A percentile compares a stretch with the other conserved stretches of the same genome.
These are phyloP conservation scores for Andrena trimmerana DNA, from an alignment of 2,888 invertebrate species.

Conservation along the genomic window DNA sequence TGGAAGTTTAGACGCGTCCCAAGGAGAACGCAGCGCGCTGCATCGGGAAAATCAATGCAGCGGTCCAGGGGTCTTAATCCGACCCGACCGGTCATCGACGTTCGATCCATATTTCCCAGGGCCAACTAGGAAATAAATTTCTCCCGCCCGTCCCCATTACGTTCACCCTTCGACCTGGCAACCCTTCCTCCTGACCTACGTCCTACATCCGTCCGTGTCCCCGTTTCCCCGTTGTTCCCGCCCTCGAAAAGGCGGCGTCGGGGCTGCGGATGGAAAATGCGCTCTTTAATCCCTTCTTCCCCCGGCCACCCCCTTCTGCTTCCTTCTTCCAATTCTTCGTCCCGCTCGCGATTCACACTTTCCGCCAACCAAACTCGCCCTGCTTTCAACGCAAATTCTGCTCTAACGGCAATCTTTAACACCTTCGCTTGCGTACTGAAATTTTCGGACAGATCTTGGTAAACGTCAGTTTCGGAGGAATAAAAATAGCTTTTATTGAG, in stretches of 20 bases:
- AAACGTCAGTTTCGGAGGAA: no score
- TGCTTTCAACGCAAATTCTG: no score
- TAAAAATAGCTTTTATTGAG: no score
- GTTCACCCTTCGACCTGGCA: conserved; percentile 61
- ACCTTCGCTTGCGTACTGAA: no score
- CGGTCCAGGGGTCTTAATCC: conserved; percentile 51
- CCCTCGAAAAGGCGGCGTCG: conserved; percentile 41
- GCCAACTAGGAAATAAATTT: conserved; percentile 63
- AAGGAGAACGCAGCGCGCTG: conserved; percentile 11
- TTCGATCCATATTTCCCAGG: conserved; percentile 70
- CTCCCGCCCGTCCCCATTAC: conserved; percentile 53
- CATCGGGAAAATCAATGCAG: conserved; percentile 57
- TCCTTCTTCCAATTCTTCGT: not conserved
- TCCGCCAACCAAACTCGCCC: not conserved
- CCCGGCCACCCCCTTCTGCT: not conserved
- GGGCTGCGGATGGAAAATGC: conserved; percentile 43
- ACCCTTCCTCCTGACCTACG: conserved; percentile 67
- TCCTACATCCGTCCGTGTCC: conserved; percentile 60
- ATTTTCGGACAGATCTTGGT: no score
- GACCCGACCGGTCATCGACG: conserved; percentile 54
- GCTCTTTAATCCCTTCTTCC: conserved; percentile 19
- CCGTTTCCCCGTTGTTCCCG: conserved; percentile 54
- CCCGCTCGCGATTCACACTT: no score
- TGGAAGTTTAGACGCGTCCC: not conserved
- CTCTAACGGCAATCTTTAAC: no score